Conservation (phyloP, 1,140 invertebrate genomes). For the Microplitis mediator region DNA sequence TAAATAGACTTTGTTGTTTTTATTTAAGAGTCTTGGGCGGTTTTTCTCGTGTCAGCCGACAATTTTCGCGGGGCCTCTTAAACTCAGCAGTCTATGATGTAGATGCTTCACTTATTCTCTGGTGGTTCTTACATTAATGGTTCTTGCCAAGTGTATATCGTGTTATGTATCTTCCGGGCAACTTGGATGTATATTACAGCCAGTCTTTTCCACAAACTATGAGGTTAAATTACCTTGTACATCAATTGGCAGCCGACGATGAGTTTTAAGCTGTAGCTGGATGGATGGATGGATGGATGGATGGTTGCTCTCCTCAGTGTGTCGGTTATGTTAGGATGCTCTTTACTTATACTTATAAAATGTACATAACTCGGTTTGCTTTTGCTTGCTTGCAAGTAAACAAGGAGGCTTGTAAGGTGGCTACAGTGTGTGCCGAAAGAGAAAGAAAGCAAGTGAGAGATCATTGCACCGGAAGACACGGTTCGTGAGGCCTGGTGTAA, state of each 20-base stretch:
- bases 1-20: conserved; percentile 11
- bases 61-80: conserved; percentile 12
- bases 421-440: too few species aligned
- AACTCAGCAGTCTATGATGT: not conserved
- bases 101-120: too few species aligned
- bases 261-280: not conserved
- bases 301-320: too few species aligned
- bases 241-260: conserved; percentile 1
- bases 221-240: conserved; percentile 8
- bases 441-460: conserved; percentile 27
- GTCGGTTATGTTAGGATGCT: too few species aligned
- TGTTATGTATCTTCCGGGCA: not conserved
- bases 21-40: not conserved
- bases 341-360: too few species aligned
- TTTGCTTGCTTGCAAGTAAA: too few species aligned
- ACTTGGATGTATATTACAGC: not conserved
- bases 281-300: too few species aligned
- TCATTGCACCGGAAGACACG: conserved; percentile 59
- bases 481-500: conserved; percentile 51
- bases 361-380: too few species aligned
- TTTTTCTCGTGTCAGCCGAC: not conserved
- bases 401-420: too few species aligned
- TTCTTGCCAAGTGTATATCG: not conserved
- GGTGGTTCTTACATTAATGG: too few species aligned
- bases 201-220: conserved; percentile 6